Conservation (phyloP, 1,140 invertebrate species). For the Ctenoplectra terminalis region DNA sequence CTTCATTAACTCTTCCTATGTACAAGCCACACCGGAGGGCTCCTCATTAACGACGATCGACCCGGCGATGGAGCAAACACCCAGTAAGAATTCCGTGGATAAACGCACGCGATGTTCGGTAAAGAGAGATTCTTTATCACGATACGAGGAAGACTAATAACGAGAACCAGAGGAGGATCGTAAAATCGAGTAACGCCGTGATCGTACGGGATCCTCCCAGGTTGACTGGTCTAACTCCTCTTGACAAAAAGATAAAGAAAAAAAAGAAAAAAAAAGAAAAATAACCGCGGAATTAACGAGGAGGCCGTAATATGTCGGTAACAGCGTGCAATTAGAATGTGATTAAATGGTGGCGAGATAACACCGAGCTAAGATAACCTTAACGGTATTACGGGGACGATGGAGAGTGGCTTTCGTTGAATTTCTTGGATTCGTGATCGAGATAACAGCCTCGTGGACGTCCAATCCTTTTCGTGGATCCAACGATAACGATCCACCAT, state of each 20-base stretch:
- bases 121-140: background rate
- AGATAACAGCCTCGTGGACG: conserved; percentile 10
- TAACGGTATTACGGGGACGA: conserved; percentile 27
- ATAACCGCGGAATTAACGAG: conserved; percentile 24
- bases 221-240: background rate
- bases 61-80: too few species aligned
- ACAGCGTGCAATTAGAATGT: conserved; percentile 41
- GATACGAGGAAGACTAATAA: conserved; percentile 20
- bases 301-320: conserved; percentile 39
- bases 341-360: conserved; percentile 41
- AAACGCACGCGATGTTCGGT: background rate
- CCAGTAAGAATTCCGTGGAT: background rate
- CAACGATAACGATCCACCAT: conserved; percentile 26
- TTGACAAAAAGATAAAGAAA: background rate
- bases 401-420: background rate
- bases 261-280: too few species aligned
- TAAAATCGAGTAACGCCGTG: conserved; percentile 13
- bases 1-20: background rate
- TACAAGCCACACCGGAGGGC: background rate
- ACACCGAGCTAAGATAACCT: conserved; percentile 25
- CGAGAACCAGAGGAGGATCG: background rate
- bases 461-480: conserved; percentile 1
- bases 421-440: conserved; percentile 27
- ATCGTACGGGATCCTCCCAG: background rate
- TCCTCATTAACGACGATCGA: background rate